These are phyloP conservation scores for Marronus borbonicus DNA, from an alignment of 2,888 invertebrate genomes.

Conservation along the genomic window DNA sequence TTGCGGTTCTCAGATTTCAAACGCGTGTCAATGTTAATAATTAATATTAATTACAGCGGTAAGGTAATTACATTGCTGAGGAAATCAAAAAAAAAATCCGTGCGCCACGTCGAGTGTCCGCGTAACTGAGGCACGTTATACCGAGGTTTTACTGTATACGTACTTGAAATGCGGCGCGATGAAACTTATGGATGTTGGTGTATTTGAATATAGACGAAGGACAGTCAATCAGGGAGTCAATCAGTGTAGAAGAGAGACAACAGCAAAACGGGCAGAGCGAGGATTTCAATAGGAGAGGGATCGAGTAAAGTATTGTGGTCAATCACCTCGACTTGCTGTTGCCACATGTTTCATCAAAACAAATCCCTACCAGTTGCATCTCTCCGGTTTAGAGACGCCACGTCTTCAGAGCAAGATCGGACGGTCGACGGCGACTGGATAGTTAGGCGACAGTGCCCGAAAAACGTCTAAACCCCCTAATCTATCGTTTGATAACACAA, in stretches of 20 bases:
- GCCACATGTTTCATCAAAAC: slow-evolving; percentile 65
- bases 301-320: slow-evolving; percentile 66
- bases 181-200: slow-evolving; percentile 27
- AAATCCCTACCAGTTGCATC: slow-evolving; percentile 54
- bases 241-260: slow-evolving; percentile 58
- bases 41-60: too few relatives aligned
- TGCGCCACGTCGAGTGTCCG: too few relatives aligned
- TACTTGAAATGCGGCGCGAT: background rate
- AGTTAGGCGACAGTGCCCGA: slow-evolving; percentile 38
- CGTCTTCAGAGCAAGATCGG: slow-evolving; percentile 17
- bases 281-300: slow-evolving; percentile 64
- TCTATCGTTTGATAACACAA: slow-evolving; percentile 49
- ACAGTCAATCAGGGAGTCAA: slow-evolving; percentile 59
- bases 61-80: too few relatives aligned
- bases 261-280: slow-evolving; percentile 54
- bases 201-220: slow-evolving; percentile 55
- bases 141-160: too few relatives aligned
- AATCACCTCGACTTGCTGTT: slow-evolving; percentile 65
- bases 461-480: slow-evolving; percentile 44
- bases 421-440: slow-evolving; percentile 1
- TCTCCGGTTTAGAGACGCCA: slow-evolving; percentile 45
- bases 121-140: too few relatives aligned
- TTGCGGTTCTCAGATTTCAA: too few relatives aligned
- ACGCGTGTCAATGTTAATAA: too few relatives aligned
- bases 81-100: too few relatives aligned